Evolutionary conservation across 2,888 invertebrate species (phyloP).

Genomic region (Oscheius sp.): DNA sequence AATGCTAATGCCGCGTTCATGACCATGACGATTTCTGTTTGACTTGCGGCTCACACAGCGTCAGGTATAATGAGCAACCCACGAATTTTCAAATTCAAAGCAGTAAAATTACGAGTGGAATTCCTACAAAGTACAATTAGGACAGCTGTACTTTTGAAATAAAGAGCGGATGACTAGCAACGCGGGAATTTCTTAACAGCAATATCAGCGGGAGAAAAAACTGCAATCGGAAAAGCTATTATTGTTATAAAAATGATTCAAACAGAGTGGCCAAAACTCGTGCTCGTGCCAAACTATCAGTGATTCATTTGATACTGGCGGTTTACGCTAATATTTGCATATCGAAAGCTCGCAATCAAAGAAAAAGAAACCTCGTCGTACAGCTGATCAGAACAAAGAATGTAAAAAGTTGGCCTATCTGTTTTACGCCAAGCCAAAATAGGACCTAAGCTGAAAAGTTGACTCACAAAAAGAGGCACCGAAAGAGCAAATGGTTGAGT

Average conservation of each 20-base stretch:
- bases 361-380: conserved; percentile 11
- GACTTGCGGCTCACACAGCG: conserved; percentile 33
- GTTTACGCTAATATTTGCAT: conserved; percentile 20
- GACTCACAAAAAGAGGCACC: conserved; percentile 35
- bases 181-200: no score
- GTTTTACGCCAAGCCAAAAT: background rate
- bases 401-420: background rate
- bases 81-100: conserved; percentile 16
- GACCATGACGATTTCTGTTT: conserved; percentile 36
- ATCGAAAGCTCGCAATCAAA: conserved; percentile 1
- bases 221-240: no score
- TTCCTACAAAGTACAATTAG: background rate
- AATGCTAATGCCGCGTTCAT: conserved; percentile 35
- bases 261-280: no score
- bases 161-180: no score
- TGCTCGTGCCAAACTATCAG: no score
- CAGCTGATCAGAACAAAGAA: conserved; percentile 2
- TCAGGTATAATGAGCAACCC: conserved; percentile 30
- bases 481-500: conserved; percentile 28
- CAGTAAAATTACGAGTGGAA: background rate
- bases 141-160: no score
- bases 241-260: no score
- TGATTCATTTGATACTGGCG: conserved; percentile 15
- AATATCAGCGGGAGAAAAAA: no score
- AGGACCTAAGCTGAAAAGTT: conserved; percentile 12